Evolutionary conservation across 2,113 vertebrate species (phyloP).

Genomic region (Toxotes chatareus): DNA sequence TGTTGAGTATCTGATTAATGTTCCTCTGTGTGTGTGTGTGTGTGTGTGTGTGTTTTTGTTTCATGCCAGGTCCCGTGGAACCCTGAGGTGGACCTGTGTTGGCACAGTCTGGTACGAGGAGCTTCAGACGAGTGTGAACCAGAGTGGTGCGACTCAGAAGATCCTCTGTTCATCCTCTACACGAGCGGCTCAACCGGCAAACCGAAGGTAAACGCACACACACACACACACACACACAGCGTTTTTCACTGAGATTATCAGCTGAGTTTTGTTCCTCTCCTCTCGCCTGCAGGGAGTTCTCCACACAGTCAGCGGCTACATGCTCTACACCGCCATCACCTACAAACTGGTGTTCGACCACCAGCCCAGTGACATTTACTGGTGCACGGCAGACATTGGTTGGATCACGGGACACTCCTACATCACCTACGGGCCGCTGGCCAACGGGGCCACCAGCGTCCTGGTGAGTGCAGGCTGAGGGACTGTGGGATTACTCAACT

Average conservation of each 20-base stretch:
- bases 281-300: conserved; percentile 89
- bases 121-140: conserved; percentile 91
- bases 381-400: conserved; percentile 98
- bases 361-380: conserved; percentile 92
- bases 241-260: no score
- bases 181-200: conserved; percentile 98
- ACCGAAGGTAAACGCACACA: conserved; percentile 87
- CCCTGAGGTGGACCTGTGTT: conserved; percentile 89
- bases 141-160: conserved; percentile 95
- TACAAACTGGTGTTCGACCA: conserved; percentile 98
- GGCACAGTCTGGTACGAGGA: conserved; percentile 88
- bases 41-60: background rate
- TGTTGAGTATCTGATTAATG: background rate
- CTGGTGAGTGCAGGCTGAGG: conserved; percentile 85
- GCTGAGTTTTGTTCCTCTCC: background rate
- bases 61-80: conserved; percentile 90
- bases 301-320: conserved; percentile 94
- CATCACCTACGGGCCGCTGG: conserved; percentile 94
- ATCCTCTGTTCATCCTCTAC: conserved; percentile 96
- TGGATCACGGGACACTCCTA: conserved; percentile 99
- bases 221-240: background rate
- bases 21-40: conserved; percentile 7
- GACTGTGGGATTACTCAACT: background rate
- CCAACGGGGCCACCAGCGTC: conserved; percentile 93
- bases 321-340: conserved; percentile 92